phyloP scores from a whole-genome alignment of 2,888 invertebrate genomes.

The Coelopa pilipes region DNA sequence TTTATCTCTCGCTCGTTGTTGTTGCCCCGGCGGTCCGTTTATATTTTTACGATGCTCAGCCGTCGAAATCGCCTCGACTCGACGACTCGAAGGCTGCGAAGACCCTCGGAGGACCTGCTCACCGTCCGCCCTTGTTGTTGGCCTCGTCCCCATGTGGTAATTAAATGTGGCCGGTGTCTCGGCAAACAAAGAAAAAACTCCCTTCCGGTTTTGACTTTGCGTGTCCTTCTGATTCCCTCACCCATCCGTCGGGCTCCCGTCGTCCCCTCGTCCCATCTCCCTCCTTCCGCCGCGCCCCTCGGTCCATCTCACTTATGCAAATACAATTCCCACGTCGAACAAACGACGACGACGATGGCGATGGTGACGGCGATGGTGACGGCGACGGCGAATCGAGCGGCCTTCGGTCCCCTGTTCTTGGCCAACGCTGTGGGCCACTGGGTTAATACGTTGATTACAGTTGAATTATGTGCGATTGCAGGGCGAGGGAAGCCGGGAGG shows the following conservation, averaged over 20 bases:
- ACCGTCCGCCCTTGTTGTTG: not conserved
- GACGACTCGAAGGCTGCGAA: no score
- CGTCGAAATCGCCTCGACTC: no score
- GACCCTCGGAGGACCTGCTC: no score
- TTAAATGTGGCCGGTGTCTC: constrained; percentile 1
- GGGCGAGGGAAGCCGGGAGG: constrained; percentile 8
- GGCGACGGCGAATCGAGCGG: not conserved
- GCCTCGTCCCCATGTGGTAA: not conserved
- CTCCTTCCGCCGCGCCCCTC: not conserved
- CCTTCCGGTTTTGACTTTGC: constrained; percentile 9
- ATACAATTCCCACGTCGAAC: constrained; percentile 35
- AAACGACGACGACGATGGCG: constrained; percentile 36
- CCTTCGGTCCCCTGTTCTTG: not conserved
- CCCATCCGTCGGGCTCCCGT: not conserved
- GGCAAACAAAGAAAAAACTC: not conserved
- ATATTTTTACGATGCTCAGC: no score
- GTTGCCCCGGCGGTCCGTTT: not conserved
- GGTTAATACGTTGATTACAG: constrained; percentile 43
- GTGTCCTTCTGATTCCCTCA: not conserved
- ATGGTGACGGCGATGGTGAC: constrained; percentile 3
- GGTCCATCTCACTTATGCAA: constrained; percentile 16
- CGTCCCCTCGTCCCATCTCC: not conserved
- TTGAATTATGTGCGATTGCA: constrained; percentile 41
- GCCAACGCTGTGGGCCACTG: constrained; percentile 25
- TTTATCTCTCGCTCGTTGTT: constrained; percentile 2